Evolutionary conservation across 1,140 invertebrate species (phyloP), one percentile per base, ranked within the genome.

Genomic region (Ruditapes philippinarum): DNA sequence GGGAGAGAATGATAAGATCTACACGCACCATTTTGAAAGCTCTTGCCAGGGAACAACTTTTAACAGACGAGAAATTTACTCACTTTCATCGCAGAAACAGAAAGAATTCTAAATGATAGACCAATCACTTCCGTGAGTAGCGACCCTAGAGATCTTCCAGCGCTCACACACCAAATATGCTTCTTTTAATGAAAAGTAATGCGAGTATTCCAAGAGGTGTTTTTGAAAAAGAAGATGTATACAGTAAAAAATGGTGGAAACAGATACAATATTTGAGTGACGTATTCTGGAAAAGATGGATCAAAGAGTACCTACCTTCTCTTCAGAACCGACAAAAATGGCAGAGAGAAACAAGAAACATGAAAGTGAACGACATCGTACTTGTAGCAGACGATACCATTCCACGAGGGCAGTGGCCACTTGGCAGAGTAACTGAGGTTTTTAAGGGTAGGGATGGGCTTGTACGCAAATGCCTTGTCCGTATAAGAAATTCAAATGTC

Each of bases 1-100:
- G 90, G 90, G 90, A 89, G 38, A 68, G 87, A 38, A 4, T 89
- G 25, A 82, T 91, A 42, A 33, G 74, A n/a, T 80, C 84, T 33
- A 42, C 31, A 25, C 11, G 78, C 49, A 28, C 19, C 17, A 57
- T 28, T n/a, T 40, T 36, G 4, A 70, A 42, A 19, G 25, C 19
- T n/a, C 38, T 28, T 31, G 84, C 49, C 11, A 33, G 38, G 33
- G 82, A 57, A 60, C 81, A 76, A 31, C n/a, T 38, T n/a, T 65
- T 84, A 2, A 45, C 40, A 19, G 80, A 76, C 28, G 89, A 90
- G 57, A 28, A 54, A 25, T 25, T n/a, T 82, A 42, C 22, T 40
- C 19, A 90, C 84, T 9, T 33, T 90, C 11, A 81, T 89, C 51
- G n/a, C 40, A 33, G 87, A 88, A 62, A 70, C 79, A 25, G 88